phyloP scores from a whole-genome alignment of 2,797 vertebrate genomes.

The Monodelphis domestica region DNA sequence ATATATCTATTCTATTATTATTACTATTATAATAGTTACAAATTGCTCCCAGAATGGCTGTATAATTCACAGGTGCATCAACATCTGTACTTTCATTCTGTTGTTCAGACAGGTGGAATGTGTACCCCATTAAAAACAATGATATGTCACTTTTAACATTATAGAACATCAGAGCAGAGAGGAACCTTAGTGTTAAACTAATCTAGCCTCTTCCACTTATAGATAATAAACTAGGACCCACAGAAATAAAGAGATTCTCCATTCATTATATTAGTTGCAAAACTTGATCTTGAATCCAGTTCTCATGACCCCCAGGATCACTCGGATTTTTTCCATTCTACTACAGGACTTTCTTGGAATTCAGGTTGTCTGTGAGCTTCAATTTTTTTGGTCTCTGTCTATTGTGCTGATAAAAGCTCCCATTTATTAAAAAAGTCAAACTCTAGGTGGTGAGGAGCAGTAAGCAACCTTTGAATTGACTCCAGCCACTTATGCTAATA shows the following conservation, averaged over 20 bases:
- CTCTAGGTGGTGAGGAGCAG: background rate
- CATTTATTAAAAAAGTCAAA: conserved; percentile 7
- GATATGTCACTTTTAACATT: conserved; percentile 15
- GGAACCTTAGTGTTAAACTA: background rate
- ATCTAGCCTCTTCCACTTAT: background rate
- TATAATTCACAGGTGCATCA: no score
- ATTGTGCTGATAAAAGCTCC: background rate
- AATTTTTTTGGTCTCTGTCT: background rate
- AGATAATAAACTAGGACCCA: background rate
- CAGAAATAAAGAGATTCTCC: background rate
- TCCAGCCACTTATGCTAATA: background rate
- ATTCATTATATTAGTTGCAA: background rate
- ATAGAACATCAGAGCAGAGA: background rate
- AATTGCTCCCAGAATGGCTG: no score
- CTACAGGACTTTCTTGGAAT: background rate
- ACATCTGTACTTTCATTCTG: conserved; percentile 11
- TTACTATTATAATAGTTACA: no score
- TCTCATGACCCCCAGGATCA: background rate
- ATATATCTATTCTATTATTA: no score
- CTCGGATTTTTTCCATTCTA: conserved; percentile 17
- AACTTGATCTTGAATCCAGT: background rate
- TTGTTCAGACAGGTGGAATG: background rate
- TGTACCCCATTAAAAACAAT: background rate
- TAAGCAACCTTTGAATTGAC: conserved; percentile 34
- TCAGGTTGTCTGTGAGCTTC: background rate